These are phyloP conservation scores for Alethe castanea DNA, from an alignment of 2,113 vertebrate genomes.

Conservation along the genomic window DNA sequence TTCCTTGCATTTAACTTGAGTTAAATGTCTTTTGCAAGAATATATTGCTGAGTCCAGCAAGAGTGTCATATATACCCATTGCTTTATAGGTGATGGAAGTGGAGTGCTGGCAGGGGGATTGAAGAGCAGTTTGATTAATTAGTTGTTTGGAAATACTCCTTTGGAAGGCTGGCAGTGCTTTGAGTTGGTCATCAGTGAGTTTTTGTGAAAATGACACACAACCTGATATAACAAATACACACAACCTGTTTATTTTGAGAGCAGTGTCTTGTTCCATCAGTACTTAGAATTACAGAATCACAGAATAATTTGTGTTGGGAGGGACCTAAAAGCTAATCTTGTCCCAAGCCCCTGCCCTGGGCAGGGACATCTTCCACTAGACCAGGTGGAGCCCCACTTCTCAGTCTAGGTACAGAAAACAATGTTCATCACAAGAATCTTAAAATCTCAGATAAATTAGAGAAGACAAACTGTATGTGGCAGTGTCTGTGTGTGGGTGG, in stretches of 20 bases:
- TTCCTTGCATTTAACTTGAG: background rate
- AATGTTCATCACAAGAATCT: background rate
- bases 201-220: background rate
- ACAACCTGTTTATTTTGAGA: background rate
- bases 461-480: no score
- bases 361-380: background rate
- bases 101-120: background rate
- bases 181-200: background rate
- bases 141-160: background rate
- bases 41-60: background rate
- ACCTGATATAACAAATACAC: background rate
- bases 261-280: rapidly evolving
- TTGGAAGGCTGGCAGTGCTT: background rate
- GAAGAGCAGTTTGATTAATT: background rate
- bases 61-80: rapidly evolving
- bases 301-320: background rate
- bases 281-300: background rate
- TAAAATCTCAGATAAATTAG: background rate
- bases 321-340: background rate
- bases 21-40: background rate
- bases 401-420: background rate
- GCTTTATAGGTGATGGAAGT: background rate
- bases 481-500: rapidly evolving
- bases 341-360: background rate
- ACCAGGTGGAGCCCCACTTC: background rate